phyloP scores from a whole-genome alignment of 2,113 vertebrate genomes.

The Gnathonemus longibarbis region DNA sequence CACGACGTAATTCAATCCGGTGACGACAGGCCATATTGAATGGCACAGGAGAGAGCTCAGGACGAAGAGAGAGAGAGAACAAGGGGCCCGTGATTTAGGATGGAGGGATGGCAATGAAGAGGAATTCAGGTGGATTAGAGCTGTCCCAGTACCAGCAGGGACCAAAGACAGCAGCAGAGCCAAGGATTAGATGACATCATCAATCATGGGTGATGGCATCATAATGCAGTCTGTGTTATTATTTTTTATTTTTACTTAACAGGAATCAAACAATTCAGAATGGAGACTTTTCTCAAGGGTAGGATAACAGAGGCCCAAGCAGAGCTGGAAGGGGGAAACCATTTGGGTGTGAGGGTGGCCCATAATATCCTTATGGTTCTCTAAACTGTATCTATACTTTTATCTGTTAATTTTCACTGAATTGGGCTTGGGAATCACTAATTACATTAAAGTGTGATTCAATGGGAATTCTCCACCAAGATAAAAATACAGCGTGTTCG shows the following conservation, averaged over 20 bases:
- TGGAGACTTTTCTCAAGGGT: neutral
- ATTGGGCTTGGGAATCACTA: neutral
- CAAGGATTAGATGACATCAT: neutral
- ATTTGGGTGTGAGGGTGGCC: neutral
- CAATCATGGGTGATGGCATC: neutral
- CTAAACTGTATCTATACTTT: neutral
- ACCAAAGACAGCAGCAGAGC: neutral
- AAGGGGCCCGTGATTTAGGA: slow-evolving; percentile 31
- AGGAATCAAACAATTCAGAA: neutral
- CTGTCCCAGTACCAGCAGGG: neutral
- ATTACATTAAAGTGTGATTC: neutral
- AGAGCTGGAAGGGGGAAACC: neutral
- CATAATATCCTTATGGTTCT: neutral
- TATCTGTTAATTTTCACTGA: neutral
- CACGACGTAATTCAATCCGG: slow-evolving; percentile 46
- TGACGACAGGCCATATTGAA: slow-evolving; percentile 33
- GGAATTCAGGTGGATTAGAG: slow-evolving; percentile 5
- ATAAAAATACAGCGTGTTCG: neutral
- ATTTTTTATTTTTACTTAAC: neutral
- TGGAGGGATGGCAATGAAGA: neutral
- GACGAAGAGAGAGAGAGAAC: slow-evolving; percentile 25
- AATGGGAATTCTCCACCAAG: neutral
- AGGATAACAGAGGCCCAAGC: neutral
- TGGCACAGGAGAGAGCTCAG: slow-evolving; percentile 41
- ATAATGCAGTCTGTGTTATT: neutral